Conservation (phyloP, 2,113 vertebrate species). For the Cardinalis cardinalis region DNA sequence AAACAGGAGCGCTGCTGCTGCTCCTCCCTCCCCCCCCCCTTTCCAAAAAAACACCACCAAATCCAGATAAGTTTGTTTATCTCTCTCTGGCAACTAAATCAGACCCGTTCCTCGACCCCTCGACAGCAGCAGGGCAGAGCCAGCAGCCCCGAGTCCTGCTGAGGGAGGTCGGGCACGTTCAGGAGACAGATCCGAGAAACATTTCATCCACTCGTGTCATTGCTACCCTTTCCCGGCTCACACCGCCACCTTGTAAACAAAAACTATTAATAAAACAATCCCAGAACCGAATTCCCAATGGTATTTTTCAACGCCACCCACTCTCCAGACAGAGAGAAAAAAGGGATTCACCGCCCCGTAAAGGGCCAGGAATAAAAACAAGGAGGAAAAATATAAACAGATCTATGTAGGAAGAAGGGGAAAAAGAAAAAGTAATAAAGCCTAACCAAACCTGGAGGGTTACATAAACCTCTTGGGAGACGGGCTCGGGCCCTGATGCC, state of each 20-base stretch:
- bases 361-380: constrained; percentile 32
- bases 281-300: constrained; percentile 19
- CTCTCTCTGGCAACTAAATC: constrained; percentile 26
- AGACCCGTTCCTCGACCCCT: not conserved
- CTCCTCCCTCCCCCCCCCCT: not conserved
- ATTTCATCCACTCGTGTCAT: constrained; percentile 14
- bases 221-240: not conserved
- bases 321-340: constrained; percentile 15
- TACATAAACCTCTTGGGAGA: constrained; percentile 70
- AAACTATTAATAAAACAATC: constrained; percentile 67
- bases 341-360: not conserved
- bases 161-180: constrained; percentile 6
- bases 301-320: constrained; percentile 28
- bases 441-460: constrained; percentile 56
- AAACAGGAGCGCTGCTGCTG: constrained; percentile 2
- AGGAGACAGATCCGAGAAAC: not conserved
- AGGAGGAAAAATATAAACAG: constrained; percentile 27
- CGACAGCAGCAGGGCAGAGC: not conserved
- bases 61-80: constrained; percentile 64
- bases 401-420: not conserved
- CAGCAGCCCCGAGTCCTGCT: not conserved
- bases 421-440: not conserved
- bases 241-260: constrained; percentile 51
- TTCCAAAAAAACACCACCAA: constrained; percentile 3
- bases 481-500: not conserved